Conservation (phyloP, 2,113 vertebrate species). For the Acanthochromis polyacanthus region DNA sequence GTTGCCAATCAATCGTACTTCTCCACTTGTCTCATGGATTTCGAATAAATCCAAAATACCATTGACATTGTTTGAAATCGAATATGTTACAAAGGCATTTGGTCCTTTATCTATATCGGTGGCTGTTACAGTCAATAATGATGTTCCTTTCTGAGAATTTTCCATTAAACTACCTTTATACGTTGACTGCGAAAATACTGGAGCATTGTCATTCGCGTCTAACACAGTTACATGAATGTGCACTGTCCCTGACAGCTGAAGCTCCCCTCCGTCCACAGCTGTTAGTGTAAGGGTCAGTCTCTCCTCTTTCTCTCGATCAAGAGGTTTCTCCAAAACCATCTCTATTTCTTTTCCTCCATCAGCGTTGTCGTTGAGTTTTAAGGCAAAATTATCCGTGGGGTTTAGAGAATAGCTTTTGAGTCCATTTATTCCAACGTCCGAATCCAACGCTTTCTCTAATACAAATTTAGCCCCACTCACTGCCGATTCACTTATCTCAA, state of each 20-base stretch:
- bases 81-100: no score
- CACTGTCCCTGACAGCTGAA: constrained; percentile 65
- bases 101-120: constrained; percentile 78
- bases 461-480: constrained; percentile 77
- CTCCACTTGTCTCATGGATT: no score
- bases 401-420: constrained; percentile 77
- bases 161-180: constrained; percentile 77
- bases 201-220: constrained; percentile 90
- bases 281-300: constrained; percentile 64
- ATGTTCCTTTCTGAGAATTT: constrained; percentile 50
- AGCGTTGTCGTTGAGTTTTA: constrained; percentile 40
- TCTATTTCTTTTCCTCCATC: constrained; percentile 58
- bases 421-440: constrained; percentile 82
- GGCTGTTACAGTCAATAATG: constrained; percentile 74
- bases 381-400: constrained; percentile 72
- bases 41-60: no score
- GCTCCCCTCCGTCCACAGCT: constrained; percentile 66
- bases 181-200: constrained; percentile 81
- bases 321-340: constrained; percentile 65
- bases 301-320: constrained; percentile 71
- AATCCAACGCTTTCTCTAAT: constrained; percentile 78
- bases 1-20: no score
- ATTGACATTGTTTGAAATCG: no score
- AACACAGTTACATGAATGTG: constrained; percentile 83
- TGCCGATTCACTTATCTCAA: constrained; percentile 84